Conservation (phyloP, 2,888 invertebrate genomes). For the Argyra leucocephala region DNA sequence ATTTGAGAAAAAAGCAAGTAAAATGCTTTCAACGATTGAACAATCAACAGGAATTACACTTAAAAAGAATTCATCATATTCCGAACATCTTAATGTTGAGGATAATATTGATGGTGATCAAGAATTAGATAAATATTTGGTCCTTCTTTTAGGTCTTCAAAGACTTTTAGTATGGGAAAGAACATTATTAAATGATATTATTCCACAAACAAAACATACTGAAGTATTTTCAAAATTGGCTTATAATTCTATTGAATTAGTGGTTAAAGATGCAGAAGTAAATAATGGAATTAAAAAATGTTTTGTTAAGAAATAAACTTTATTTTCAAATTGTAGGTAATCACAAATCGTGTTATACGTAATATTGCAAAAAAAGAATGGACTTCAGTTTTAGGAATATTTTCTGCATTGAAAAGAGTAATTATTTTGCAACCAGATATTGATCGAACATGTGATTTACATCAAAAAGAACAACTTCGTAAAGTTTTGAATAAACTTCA, state of each 20-base stretch:
- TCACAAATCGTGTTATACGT: conserved; percentile 63
- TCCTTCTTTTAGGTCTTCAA: conserved; percentile 71
- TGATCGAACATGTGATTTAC: conserved; percentile 63
- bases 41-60: conserved; percentile 72
- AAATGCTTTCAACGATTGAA: conserved; percentile 73
- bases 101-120: conserved; percentile 54
- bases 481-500: conserved; percentile 65
- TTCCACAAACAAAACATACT: conserved; percentile 70
- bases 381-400: conserved; percentile 67
- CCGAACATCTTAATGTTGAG: conserved; percentile 39
- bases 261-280: conserved; percentile 80
- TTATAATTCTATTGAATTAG: conserved; percentile 71
- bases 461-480: conserved; percentile 60
- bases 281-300: conserved; percentile 15
- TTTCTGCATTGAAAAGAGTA: conserved; percentile 72
- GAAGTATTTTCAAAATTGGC: conserved; percentile 76
- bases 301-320: not conserved
- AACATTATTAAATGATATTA: conserved; percentile 69
- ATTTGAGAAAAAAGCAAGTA: conserved; percentile 71
- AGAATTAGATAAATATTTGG: conserved; percentile 74
- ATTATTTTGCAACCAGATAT: conserved; percentile 68
- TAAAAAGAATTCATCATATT: conserved; percentile 44
- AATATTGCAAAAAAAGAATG: conserved; percentile 70
- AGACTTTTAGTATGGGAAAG: conserved; percentile 83
- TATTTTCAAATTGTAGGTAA: conserved; percentile 46